A percentile compares a stretch with the other conserved stretches of the same genome.
Conservation (phyloP, 2,113 vertebrate genomes). For the Lampris incognitus region DNA sequence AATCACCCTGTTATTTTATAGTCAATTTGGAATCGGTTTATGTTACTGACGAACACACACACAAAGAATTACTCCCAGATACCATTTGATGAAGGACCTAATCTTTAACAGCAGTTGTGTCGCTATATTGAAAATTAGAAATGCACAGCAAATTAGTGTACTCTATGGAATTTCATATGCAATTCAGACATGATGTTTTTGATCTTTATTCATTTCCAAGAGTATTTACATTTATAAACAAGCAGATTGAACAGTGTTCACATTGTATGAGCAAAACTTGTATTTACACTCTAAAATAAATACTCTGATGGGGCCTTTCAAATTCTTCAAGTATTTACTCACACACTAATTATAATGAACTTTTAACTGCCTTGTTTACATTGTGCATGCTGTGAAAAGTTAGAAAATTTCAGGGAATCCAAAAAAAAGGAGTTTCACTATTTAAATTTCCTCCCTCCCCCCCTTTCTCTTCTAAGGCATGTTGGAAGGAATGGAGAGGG, state of each 20-base stretch:
- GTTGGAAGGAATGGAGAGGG: constrained; percentile 81
- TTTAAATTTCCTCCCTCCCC: constrained; percentile 13
- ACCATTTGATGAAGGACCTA: constrained; percentile 71
- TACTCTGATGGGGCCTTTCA: constrained; percentile 39
- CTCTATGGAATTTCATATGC: constrained; percentile 86
- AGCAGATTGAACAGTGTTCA: constrained; percentile 42
- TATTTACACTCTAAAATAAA: constrained; percentile 75
- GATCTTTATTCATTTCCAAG: constrained; percentile 86
- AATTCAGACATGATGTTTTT: constrained; percentile 89
- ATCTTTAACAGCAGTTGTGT: constrained; percentile 85
- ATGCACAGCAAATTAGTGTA: constrained; percentile 90
- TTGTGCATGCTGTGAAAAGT: not conserved
- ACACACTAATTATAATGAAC: not conserved
- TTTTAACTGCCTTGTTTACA: not conserved
- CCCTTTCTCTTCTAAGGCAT: constrained; percentile 71
- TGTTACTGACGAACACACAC: not conserved
- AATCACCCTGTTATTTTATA: not conserved
- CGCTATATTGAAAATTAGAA: constrained; percentile 82
- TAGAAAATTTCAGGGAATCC: too few species aligned
- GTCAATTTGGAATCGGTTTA: not conserved
- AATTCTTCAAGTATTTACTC: not conserved
- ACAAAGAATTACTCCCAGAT: not conserved
- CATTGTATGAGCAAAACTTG: constrained; percentile 45
- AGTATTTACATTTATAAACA: constrained; percentile 80
- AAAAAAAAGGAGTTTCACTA: constrained; percentile 49